Evolutionary conservation across 2,797 vertebrate genomes (phyloP), one percentile per base, ranked within the genome.

Genomic region (Esox lucius): DNA sequence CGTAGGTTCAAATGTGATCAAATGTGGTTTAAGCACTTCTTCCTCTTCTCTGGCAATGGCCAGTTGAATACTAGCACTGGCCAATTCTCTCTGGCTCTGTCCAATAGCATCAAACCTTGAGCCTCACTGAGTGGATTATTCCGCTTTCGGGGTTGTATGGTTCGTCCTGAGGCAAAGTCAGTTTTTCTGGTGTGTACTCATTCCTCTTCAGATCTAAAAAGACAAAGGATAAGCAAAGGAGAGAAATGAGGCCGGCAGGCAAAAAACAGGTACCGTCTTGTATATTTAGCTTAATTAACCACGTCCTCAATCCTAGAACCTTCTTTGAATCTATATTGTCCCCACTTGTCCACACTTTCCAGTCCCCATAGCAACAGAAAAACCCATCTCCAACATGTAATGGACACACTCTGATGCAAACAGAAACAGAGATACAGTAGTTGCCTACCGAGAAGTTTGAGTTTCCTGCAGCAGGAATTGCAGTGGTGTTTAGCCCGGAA

Each of bases 141-240:
- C 98, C 96, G 80, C 91, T 93, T 71, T 93, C 96, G 69, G 95
- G 90, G 84, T 95, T 95, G 73, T 95, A 88, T 73, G 94, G 91
- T 85, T 97, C 96, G 0, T 97, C 97, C 74, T 96, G 96, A 85
- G 95, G 94, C 86, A 98, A 94, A 2, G 93, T 91, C 68, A 96
- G 93, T 89, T 98, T 98, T 86, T 98, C 97, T n/a, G 97, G 98
- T 0, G 98, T 99, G 89, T 99, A 99, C 78, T 98, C 98, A 0
- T 99, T 99, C 78, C 97, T 93, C 92, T 97, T 98, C 84, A 99
- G 90, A 89, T 99, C 98, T 99, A 87, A 56, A n/a, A 2, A 66
- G n/a, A 59, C 15, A 51, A 4, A 31, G 17, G n/a, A 67, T 2
- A 6, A 22, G 22, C 51, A 22, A 22, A 53, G 26, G 19, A 24